Conservation (phyloP, 1,140 invertebrate genomes). For the Pinna nobilis region DNA sequence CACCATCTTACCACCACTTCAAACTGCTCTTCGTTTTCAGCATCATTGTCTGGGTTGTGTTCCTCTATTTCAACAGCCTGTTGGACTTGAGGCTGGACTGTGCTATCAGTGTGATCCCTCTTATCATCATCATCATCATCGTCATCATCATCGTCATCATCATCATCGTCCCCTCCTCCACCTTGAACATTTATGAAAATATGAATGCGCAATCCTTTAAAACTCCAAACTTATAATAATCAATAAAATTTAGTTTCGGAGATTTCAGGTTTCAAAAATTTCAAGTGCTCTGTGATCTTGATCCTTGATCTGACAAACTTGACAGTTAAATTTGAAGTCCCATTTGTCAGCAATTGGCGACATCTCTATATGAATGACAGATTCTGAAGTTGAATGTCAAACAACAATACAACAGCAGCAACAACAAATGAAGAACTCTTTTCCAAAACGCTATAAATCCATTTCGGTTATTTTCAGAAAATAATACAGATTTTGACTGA, state of each 20-base stretch:
- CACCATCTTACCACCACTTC: conserved; percentile 65
- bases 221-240: background rate
- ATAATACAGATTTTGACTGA: too few relatives aligned
- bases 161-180: conserved; percentile 50
- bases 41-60: conserved; percentile 35
- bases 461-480: too few relatives aligned
- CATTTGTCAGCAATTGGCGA: too few relatives aligned
- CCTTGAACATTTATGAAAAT: background rate
- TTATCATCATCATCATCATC: conserved; percentile 47
- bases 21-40: conserved; percentile 65
- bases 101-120: conserved; percentile 39
- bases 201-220: background rate
- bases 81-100: background rate
- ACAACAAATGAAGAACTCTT: too few relatives aligned
- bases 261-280: background rate
- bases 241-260: background rate
- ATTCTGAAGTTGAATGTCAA: too few relatives aligned
- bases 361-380: too few relatives aligned
- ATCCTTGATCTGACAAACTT: too few relatives aligned
- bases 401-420: too few relatives aligned
- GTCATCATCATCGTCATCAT: conserved; percentile 63
- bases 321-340: too few relatives aligned
- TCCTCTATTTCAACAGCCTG: conserved; percentile 34
- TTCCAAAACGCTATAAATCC: too few relatives aligned
- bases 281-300: too few relatives aligned